These are phyloP conservation scores for Tethya wilhelma DNA, from an alignment of 37 sponge, comb jelly and placozoan species.

Conservation along the genomic window DNA sequence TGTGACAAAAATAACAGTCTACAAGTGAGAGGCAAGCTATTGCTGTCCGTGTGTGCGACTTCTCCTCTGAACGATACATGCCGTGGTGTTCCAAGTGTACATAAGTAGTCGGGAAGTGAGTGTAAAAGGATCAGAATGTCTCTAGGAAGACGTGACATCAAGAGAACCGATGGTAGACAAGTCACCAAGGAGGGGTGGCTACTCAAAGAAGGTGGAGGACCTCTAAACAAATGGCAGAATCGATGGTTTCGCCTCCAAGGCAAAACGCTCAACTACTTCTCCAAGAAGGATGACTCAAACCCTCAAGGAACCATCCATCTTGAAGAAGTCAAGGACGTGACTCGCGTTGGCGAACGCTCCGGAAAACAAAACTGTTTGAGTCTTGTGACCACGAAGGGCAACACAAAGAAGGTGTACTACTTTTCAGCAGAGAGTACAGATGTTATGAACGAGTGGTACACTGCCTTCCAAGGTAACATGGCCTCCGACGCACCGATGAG, in stretches of 20 bases:
- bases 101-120: not conserved
- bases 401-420: conserved; percentile 69
- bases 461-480: conserved; percentile 39
- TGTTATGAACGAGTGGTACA: conserved; percentile 60
- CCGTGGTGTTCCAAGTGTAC: not conserved
- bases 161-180: conserved; percentile 10
- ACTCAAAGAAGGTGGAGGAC: conserved; percentile 69
- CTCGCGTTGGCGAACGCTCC: conserved; percentile 58
- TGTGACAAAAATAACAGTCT: too few species aligned
- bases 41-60: not conserved
- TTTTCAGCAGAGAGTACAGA: conserved; percentile 56
- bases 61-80: not conserved
- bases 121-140: not conserved
- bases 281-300: conserved; percentile 48
- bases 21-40: too few species aligned
- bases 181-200: conserved; percentile 68
- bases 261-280: conserved; percentile 47
- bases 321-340: conserved; percentile 50
- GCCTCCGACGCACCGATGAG: conserved; percentile 4
- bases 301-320: conserved; percentile 47
- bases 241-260: conserved; percentile 64
- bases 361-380: conserved; percentile 51
- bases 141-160: too few species aligned
- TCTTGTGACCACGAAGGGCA: conserved; percentile 57
- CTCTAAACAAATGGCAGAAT: conserved; percentile 64